These are phyloP conservation scores for Phoeniculus purpureus DNA, from an alignment of 2,797 vertebrate genomes.

Conservation along the genomic window DNA sequence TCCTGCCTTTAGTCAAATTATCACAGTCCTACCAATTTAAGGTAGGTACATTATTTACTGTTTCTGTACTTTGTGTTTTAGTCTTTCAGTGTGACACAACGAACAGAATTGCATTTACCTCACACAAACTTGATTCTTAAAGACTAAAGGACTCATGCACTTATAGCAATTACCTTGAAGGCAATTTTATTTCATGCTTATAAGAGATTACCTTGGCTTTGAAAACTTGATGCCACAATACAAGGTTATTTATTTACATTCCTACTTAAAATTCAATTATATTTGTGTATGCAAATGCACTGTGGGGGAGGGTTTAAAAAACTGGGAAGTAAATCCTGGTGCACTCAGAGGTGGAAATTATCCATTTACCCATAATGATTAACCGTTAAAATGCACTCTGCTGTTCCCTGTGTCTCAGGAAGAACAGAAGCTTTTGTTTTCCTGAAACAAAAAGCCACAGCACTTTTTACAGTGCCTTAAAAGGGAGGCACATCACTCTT, in stretches of 20 bases:
- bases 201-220: conserved; percentile 53
- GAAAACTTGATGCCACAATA: conserved; percentile 38
- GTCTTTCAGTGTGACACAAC: not conserved
- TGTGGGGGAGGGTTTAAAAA: conserved; percentile 34
- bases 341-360: conserved; percentile 61
- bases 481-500: not conserved
- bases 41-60: not conserved
- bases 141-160: conserved; percentile 6
- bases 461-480: conserved; percentile 68
- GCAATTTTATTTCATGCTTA: conserved; percentile 48
- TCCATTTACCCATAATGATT: conserved; percentile 64
- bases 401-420: conserved; percentile 42
- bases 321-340: conserved; percentile 25
- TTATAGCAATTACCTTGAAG: conserved; percentile 25
- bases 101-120: not conserved
- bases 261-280: conserved; percentile 61
- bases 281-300: conserved; percentile 46
- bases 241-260: conserved; percentile 55
- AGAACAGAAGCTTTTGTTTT: conserved; percentile 74
- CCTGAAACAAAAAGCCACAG: conserved; percentile 80
- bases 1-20: not conserved
- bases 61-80: not conserved
- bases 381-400: conserved; percentile 70
- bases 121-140: not conserved
- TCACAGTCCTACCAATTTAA: not conserved